phyloP scores from a whole-genome alignment of 53 echinoderm and acorn worm genomes.

The Echinarachnius parma region DNA sequence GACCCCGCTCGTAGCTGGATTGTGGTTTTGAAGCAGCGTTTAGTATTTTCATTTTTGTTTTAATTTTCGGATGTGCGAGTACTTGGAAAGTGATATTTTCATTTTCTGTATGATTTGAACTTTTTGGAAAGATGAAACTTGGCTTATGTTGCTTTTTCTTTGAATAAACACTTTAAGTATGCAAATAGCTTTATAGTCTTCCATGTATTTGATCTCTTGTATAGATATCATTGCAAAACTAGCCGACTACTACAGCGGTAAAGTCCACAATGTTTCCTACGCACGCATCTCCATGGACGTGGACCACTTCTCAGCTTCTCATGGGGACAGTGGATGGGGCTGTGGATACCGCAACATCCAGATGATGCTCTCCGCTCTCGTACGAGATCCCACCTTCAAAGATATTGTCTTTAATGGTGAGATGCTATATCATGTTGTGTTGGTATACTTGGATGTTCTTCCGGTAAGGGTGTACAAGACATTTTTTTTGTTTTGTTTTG shows the following conservation, averaged over 20 bases:
- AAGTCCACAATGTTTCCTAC: constrained; percentile 34
- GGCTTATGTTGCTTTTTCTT: too few species aligned
- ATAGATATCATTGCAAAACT: constrained; percentile 43
- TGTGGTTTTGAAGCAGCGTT: too few species aligned
- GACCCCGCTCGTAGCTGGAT: too few species aligned
- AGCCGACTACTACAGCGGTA: constrained; percentile 38
- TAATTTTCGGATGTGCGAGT: too few species aligned
- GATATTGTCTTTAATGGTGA: constrained; percentile 88
- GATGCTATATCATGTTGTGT: background rate
- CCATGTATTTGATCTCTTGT: too few species aligned
- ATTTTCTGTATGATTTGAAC: too few species aligned
- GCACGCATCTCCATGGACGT: constrained; percentile 56
- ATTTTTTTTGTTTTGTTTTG: background rate
- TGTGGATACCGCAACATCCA: constrained; percentile 97
- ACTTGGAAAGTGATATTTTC: too few species aligned
- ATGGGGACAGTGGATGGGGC: constrained; percentile 88
- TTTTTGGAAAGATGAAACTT: too few species aligned
- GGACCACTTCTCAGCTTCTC: constrained; percentile 72
- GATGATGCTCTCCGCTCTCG: constrained; percentile 82
- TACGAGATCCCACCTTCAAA: constrained; percentile 55
- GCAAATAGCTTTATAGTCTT: too few species aligned
- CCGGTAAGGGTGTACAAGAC: too few species aligned
- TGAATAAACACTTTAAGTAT: too few species aligned
- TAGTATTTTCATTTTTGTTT: too few species aligned
- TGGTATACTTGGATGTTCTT: background rate